phyloP scores from a whole-genome alignment of 1,140 invertebrate species.

The Drosophila navojoa region DNA sequence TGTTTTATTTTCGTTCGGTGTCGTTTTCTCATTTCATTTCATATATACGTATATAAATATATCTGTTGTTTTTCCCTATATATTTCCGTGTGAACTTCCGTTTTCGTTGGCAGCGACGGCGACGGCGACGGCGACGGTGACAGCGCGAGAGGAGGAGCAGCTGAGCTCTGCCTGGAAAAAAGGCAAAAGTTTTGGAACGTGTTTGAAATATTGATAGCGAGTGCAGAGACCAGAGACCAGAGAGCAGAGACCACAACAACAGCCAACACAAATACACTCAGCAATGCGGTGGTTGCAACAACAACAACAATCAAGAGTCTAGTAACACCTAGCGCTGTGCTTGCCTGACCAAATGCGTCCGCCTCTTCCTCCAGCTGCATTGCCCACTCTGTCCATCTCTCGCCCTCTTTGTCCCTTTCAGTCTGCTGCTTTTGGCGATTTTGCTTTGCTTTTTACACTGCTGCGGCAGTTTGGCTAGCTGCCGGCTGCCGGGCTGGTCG shows the following conservation, averaged over 20 bases:
- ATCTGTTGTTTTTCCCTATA: conserved; percentile 55
- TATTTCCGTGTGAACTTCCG: conserved; percentile 82
- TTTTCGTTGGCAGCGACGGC: conserved; percentile 41
- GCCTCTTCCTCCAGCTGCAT: conserved; percentile 12
- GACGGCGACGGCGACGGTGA: not conserved
- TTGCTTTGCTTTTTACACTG: conserved; percentile 57
- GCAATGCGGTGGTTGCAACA: conserved; percentile 62
- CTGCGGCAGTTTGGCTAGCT: conserved; percentile 10
- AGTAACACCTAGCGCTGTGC: conserved; percentile 57
- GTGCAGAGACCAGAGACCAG: conserved; percentile 52
- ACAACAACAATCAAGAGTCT: conserved; percentile 35
- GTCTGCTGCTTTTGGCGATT: conserved; percentile 45
- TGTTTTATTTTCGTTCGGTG: conserved; percentile 49
- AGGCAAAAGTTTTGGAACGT: conserved; percentile 78
- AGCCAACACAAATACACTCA: conserved; percentile 37
- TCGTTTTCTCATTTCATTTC: conserved; percentile 59
- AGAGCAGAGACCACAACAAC: conserved; percentile 35
- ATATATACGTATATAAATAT: conserved; percentile 11
- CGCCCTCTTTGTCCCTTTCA: conserved; percentile 7
- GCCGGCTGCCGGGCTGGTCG: conserved; percentile 21
- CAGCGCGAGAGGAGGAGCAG: too few species aligned
- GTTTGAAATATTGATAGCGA: conserved; percentile 80
- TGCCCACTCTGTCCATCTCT: conserved; percentile 12
- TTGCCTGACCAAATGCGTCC: conserved; percentile 17
- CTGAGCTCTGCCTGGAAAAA: conserved; percentile 39